Base-by-base conservation (phyloP, 2,888 invertebrate species). In the Mimumesa dahlbomi region DNA sequence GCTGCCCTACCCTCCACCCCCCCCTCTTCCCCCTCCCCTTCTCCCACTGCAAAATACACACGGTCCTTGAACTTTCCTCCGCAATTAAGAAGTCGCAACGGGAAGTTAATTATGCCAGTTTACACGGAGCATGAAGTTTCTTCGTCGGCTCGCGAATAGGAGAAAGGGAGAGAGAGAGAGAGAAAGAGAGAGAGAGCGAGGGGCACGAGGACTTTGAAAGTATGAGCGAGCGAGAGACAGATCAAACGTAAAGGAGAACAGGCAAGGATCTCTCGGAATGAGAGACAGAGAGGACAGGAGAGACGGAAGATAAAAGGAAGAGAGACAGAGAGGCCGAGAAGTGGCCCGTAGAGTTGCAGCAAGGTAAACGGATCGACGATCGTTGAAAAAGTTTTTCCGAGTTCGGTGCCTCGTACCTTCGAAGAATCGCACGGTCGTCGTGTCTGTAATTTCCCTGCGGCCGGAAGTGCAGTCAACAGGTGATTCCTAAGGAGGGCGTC, bases 391-490 rank as follows among this genome's bases (percentile, higher is more conserved):
- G 64, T 79, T 75, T 65, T 42, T 38, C 56, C 64, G 36, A 53
- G 62, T 69, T 63, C 56, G 49, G 48, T 22, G 53, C 29, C 58
- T 42, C 13, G 36, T 31, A 25, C 43, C 21, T 62, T 58, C 56
- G 29, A 46, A 52, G 62, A 64, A 52, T 56, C 62, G 58, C 67
- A 50, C 62, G 58, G 63, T 73, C 61, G 45, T 45, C 18, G 67
- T 66, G 68, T 63, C 75, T 75, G 74, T 79, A 71, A 79, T 81
- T 81, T 77, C 70, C 67, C 69, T 69, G 69, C 64, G 73, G 68
- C 58, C 75, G 72, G 74, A 75, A 75, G 70, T 71, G 59, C 70
- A 73, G 79, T 75, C 81, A 81, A 81, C 81, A 82, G 81, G 81
- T 82, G 79, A 81, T 68, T 73, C 72, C 52, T 61, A 75, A 72